Conservation (phyloP, 2,113 vertebrate genomes). For the Haplochromis burtoni region DNA sequence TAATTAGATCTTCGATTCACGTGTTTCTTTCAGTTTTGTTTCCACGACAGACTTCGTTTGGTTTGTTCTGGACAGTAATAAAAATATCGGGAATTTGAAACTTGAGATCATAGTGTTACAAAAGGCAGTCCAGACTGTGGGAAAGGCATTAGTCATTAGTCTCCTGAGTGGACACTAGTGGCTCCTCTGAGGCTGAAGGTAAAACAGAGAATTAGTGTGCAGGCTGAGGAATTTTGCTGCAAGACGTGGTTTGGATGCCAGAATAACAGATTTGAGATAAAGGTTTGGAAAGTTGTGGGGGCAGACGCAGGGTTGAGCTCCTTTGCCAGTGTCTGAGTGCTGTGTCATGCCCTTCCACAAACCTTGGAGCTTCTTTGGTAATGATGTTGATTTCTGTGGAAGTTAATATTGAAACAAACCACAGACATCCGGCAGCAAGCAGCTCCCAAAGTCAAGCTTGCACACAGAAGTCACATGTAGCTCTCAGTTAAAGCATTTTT, state of each 20-base stretch:
- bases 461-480: background rate
- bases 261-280: background rate
- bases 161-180: background rate
- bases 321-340: background rate
- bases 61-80: background rate
- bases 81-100: background rate
- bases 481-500: background rate
- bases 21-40: background rate
- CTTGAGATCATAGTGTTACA: background rate
- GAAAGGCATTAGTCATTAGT: background rate
- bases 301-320: fast-evolving
- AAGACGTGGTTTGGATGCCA: background rate
- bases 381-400: background rate
- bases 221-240: background rate
- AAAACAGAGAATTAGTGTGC: background rate
- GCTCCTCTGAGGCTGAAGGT: background rate
- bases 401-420: background rate
- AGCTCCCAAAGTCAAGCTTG: background rate
- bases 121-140: background rate
- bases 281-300: background rate
- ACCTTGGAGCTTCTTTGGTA: background rate
- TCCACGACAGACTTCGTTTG: background rate
- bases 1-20: background rate
- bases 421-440: background rate
- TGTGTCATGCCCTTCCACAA: background rate